Evolutionary conservation across 2,888 invertebrate genomes (phyloP).

Genomic region (Macrophya annulata): DNA sequence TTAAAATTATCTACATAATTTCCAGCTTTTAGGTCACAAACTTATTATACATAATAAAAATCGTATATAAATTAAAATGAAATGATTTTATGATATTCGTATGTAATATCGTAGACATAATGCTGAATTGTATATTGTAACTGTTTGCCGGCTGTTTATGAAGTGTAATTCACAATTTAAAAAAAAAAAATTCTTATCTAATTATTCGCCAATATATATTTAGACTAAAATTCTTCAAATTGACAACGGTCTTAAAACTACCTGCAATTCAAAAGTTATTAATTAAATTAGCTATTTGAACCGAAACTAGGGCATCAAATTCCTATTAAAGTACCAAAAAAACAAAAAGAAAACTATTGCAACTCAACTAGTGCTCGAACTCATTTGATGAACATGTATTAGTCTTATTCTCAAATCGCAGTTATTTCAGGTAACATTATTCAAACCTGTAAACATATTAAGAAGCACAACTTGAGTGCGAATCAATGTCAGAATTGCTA

Average conservation of each 20-base stretch:
- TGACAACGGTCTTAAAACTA: constrained; percentile 41
- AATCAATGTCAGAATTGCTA: constrained; percentile 34
- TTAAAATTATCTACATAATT: background rate
- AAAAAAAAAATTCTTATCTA: too few species aligned
- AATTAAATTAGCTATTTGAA: background rate
- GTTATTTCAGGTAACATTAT: background rate
- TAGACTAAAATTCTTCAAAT: background rate
- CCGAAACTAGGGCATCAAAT: background rate
- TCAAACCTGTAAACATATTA: constrained; percentile 54
- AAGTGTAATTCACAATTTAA: constrained; percentile 15
- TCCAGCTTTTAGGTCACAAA: constrained; percentile 40
- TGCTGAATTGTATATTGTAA: constrained; percentile 43
- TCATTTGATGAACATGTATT: background rate
- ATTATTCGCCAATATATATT: constrained; percentile 7
- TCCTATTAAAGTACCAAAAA: background rate
- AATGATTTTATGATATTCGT: constrained; percentile 4
- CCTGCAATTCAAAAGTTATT: constrained; percentile 25
- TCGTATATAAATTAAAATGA: constrained; percentile 4
- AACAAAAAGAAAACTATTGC: background rate
- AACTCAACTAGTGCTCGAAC: background rate
- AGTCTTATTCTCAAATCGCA: background rate
- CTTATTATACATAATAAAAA: background rate
- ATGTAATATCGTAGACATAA: constrained; percentile 20
- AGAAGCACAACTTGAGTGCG: background rate
- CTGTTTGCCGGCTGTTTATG: constrained; percentile 30